These are phyloP conservation scores for Pterostichus niger DNA, from an alignment of 2,888 invertebrate genomes.

Conservation along the genomic window DNA sequence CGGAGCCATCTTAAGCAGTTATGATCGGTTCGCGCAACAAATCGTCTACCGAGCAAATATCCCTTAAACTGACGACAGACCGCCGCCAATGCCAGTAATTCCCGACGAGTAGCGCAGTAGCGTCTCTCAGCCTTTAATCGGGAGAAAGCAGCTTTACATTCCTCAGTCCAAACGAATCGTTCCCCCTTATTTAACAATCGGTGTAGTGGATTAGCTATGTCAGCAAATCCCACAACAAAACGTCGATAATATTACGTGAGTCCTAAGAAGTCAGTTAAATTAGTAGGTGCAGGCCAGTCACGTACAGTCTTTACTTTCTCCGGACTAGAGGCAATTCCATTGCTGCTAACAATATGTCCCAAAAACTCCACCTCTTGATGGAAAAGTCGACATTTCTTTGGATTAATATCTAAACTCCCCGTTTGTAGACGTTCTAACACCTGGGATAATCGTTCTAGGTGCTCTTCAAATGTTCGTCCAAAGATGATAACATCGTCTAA, in stretches of 20 bases:
- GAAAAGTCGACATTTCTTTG: not conserved
- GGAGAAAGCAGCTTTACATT: not conserved
- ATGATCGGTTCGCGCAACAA: not conserved
- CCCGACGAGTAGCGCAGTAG: not conserved
- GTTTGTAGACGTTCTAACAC: not conserved
- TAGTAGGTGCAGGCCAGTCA: not conserved
- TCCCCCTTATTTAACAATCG: not conserved
- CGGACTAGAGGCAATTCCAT: not conserved
- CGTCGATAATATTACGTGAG: not conserved
- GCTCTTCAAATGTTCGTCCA: not conserved
- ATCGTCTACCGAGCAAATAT: not conserved
- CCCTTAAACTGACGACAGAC: not conserved
- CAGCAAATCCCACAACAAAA: not conserved
- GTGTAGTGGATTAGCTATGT: not conserved
- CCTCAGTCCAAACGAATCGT: not conserved
- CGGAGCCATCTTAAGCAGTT: not conserved
- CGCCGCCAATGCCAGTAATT: not conserved
- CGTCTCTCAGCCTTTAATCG: not conserved
- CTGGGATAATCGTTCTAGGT: not conserved
- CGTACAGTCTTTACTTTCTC: not conserved
- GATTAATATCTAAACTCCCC: not conserved
- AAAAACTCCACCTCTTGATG: not conserved
- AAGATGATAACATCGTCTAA: slow-evolving; percentile 3
- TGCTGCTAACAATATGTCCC: not conserved
- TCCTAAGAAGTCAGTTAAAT: not conserved